phyloP scores from a whole-genome alignment of 2,888 invertebrate species.

The Drosophila meridiana region DNA sequence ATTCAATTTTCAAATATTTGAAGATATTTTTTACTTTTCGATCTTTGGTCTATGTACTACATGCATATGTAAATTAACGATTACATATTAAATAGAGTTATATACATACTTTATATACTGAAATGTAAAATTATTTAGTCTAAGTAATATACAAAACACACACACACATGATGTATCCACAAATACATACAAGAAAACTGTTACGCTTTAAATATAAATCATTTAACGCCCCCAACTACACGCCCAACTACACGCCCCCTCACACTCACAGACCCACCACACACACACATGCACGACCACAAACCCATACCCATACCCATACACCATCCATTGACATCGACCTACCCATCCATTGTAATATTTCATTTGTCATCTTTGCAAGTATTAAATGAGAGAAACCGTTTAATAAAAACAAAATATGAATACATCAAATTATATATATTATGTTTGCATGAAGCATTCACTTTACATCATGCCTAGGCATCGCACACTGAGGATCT shows the following conservation, averaged over 20 bases:
- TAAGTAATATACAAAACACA: slow-evolving; percentile 38
- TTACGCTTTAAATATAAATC: slow-evolving; percentile 70
- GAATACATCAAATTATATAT: slow-evolving; percentile 28
- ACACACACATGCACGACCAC: slow-evolving; percentile 19
- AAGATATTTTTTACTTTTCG: slow-evolving; percentile 40
- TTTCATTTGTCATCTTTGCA: slow-evolving; percentile 72
- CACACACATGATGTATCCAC: slow-evolving; percentile 37
- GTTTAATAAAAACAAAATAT: slow-evolving; percentile 61
- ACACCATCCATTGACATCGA: slow-evolving; percentile 5
- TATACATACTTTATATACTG: slow-evolving; percentile 48
- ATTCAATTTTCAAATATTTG: slow-evolving; percentile 19
- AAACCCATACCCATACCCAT: slow-evolving; percentile 14
- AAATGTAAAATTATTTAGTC: slow-evolving; percentile 69
- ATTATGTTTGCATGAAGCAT: slow-evolving; percentile 45
- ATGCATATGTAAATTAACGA: slow-evolving; percentile 54
- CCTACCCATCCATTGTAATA: slow-evolving; percentile 66
- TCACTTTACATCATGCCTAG: slow-evolving; percentile 50
- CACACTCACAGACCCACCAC: slow-evolving; percentile 19
- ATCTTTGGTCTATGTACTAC: slow-evolving; percentile 50
- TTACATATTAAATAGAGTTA: slow-evolving; percentile 51
- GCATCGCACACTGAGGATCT: slow-evolving; percentile 45
- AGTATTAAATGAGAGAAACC: slow-evolving; percentile 71
- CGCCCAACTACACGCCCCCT: no score
- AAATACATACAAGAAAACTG: slow-evolving; percentile 76
- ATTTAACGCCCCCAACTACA: slow-evolving; percentile 44